Percentiles rank a stretch among this genome's conserved stretches.
phyloP scores from a whole-genome alignment of 2,113 vertebrate genomes.

The Notothenia coriiceps region DNA sequence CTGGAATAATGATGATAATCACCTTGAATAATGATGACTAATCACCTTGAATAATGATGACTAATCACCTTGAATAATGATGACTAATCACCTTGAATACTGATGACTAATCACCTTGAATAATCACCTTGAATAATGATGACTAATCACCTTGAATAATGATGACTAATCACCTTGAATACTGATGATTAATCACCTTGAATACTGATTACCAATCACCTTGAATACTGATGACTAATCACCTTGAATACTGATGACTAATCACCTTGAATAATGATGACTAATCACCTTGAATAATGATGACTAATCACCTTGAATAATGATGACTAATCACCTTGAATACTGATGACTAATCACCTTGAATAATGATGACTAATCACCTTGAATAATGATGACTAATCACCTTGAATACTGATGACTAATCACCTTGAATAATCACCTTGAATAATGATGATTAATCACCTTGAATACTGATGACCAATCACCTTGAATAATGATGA shows the following conservation, averaged over 20 bases:
- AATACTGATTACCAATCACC: slow-evolving; percentile 76
- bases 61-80: slow-evolving; percentile 89
- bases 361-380: slow-evolving; percentile 65
- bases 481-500: slow-evolving; percentile 88
- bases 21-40: slow-evolving; percentile 87
- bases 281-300: slow-evolving; percentile 88
- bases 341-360: slow-evolving; percentile 46
- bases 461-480: no score
- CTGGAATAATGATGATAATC: not conserved
- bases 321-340: slow-evolving; percentile 86
- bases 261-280: no score
- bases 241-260: slow-evolving; percentile 87
- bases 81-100: no score
- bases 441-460: slow-evolving; percentile 85
- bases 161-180: no score
- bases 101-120: slow-evolving; percentile 86
- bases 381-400: slow-evolving; percentile 86
- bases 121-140: slow-evolving; percentile 47
- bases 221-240: not conserved
- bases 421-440: slow-evolving; percentile 92
- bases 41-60: no score
- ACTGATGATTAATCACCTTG: slow-evolving; percentile 79
- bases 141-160: slow-evolving; percentile 88
- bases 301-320: no score
- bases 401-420: no score